Base-by-base conservation (phyloP, 2,888 invertebrate genomes). In the Drosophila formosana region DNA sequence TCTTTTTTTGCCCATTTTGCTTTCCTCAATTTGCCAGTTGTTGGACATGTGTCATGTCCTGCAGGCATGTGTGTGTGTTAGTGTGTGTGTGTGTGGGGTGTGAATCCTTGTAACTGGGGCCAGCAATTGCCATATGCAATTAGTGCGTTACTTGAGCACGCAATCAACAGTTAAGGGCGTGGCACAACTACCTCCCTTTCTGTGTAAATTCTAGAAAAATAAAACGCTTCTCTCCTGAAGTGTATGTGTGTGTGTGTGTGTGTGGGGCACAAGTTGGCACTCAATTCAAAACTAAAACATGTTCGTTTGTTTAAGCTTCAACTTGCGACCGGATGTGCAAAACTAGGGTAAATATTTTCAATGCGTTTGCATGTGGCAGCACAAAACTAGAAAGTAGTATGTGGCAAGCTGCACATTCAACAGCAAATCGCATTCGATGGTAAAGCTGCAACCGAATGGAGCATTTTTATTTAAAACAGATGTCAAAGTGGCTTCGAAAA, bases 41-140 rank as follows among this genome's bases (percentile, higher is more conserved):
- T 6, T 55, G 57, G 72, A 75, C 72, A 74, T 71, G 71, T 77
- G 77, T 68, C 75, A 69, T 49, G 34, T 34, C 64, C 75, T 69
- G 23, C 39, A 41, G 39, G 37, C 37, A 37, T 4, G n/a, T n/a
- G n/a, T 50, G 45, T 58, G 49, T 52, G 41, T 28, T 34, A 41
- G 50, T 46, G 51, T 25, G 18, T 65, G 13, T 41, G 49, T 43
- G 47, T 32, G 37, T 7, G 43, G 46, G 50, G 56, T 78, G 61
- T 39, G 43, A 60, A 56, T 56, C 57, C 58, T 47, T 78, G 68
- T 66, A 58, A 67, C 62, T 68, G 56, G 49, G 47, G 26, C 52
- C 25, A 64, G 49, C 66, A 64, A 72, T 85, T 83, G 82, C 78
- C 80, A 77, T 75, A 62, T 71, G 85, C 82, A 86, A 86, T 86